Base-by-base conservation (phyloP, 2,113 vertebrate genomes). In the human (Homo sapiens) region DNA sequence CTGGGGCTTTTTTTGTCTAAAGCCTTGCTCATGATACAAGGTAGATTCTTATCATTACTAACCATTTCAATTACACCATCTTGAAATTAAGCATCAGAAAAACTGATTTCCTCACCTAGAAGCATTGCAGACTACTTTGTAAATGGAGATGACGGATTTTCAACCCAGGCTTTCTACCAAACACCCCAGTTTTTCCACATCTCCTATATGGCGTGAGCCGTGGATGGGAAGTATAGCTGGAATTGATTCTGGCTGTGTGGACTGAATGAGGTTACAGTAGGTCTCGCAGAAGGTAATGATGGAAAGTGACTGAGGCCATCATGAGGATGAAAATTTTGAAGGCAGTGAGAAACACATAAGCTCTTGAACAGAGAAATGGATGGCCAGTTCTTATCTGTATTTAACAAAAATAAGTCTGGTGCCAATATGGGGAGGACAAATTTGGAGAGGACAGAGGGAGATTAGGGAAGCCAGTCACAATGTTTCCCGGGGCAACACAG, bases 351-450 rank as follows among this genome's bases (percentile, higher is more conserved):
- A 89, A 70, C 13, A 84, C 13, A 52, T 30, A 32, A 76, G 55
- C 18, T 82, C 59, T 52, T 40, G 13, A 83, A 6, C 17, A 88
- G 38, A 68, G 50, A 95, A 80, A 94, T 35, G 40, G 12, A 88
- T 84, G n/a, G 6, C 32, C 64, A 90, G 23, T 68, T 97, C 18
- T 72, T 59, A 84, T 40, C 14, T 43, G 18, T 9, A 30, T 68
- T 96, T 95, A 80, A 94, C 43, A 87, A 93, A 96, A 73, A 14
- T 13, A 90, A 80, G 8, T 89, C 16, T 76, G 35, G 35, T 27
- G 6, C 22, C 27, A 32, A 85, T 20, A 38, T 30, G 35, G 4
- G 40, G 20, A 91, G 6, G 2, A 66, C 40, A 73, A 38, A 89
- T 48, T 93, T 70, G 50, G 68, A 91, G 16, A 38, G 87, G 88